These are phyloP conservation scores for Halichondria panicea DNA, from an alignment of 37 sponge, comb jelly and placozoan genomes.

Conservation along the genomic window DNA sequence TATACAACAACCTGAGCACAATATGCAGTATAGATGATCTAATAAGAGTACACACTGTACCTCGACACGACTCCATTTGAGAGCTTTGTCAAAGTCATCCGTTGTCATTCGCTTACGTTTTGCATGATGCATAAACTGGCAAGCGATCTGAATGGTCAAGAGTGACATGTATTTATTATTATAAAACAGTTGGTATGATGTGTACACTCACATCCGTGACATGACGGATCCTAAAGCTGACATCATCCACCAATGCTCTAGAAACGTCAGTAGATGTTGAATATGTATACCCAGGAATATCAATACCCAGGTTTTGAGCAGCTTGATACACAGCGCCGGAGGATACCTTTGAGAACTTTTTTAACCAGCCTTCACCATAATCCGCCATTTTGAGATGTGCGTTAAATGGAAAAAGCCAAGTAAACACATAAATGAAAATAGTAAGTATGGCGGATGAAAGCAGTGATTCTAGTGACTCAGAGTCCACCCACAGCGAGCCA, in stretches of 20 bases:
- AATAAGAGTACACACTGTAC: slow-evolving; percentile 5
- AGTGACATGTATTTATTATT: background rate
- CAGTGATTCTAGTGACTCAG: background rate
- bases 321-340: too few species aligned
- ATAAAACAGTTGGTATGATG: background rate
- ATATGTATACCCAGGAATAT: too few species aligned
- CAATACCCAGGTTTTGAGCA: slow-evolving; percentile 34
- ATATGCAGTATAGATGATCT: background rate
- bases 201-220: slow-evolving; percentile 46
- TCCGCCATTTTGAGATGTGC: background rate
- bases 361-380: too few species aligned
- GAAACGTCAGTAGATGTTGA: slow-evolving; percentile 42
- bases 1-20: background rate
- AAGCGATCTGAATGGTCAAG: slow-evolving; percentile 41
- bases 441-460: background rate
- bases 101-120: slow-evolving; percentile 48
- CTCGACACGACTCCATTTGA: slow-evolving; percentile 75
- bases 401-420: background rate
- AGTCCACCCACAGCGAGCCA: background rate
- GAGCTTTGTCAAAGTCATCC: slow-evolving; percentile 67
- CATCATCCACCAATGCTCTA: slow-evolving; percentile 54
- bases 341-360: too few species aligned
- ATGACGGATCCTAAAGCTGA: slow-evolving; percentile 68
- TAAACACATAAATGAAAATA: background rate
- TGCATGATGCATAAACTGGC: slow-evolving; percentile 67